Base-by-base conservation (phyloP, 2,113 vertebrate genomes). In the Rhinoptilus africanus region DNA sequence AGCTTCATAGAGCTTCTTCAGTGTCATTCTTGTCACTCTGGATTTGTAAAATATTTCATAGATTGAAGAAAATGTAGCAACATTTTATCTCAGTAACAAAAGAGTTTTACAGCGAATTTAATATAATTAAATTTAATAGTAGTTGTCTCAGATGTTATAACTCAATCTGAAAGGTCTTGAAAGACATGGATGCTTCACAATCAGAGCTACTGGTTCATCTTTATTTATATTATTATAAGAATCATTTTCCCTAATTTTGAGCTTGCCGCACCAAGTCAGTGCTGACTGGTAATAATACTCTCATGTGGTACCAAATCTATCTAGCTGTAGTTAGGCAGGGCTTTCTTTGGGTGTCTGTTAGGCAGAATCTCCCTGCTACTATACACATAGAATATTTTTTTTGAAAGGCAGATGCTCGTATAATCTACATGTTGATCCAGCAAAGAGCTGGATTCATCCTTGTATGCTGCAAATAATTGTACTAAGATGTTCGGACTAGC, bases 241-340 rank as follows among this genome's bases (percentile, higher is more conserved):
- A 56, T 84, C 1, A 17, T 73, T 85, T 89, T 34, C 12, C 9
- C n/a, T 73, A 1, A 8, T 10, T 12, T 27, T 84, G 37, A 47
- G 9, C 4, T 84, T 60, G 32, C 41, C 81, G 43, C 43, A 54
- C 6, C 16, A 27, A 27, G 53, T 51, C n/a, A 12, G 28, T 87
- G 39, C 48, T 45, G 56, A 10, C 24, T 41, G 24, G 6, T 59
- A 45, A 4, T 28, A 56, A 51, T n/a, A 19, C 35, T 50, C 12
- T 72, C 15, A 30, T 0, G 1, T 11, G 8, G 16, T 27, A 32
- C 48, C 6, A 24, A 51, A 14, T 57, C 26, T 13, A 5, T 51
- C 4, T 26, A 26, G 34, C 34, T 48, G 34, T 9, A n/a, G 8
- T 21, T 47, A 37, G 37, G 24, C 0, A 1, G 47, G 20, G 32